phyloP scores from a whole-genome alignment of 30 jellyfish, hydroid and myxozoan species.

The Hydractinia echinata region DNA sequence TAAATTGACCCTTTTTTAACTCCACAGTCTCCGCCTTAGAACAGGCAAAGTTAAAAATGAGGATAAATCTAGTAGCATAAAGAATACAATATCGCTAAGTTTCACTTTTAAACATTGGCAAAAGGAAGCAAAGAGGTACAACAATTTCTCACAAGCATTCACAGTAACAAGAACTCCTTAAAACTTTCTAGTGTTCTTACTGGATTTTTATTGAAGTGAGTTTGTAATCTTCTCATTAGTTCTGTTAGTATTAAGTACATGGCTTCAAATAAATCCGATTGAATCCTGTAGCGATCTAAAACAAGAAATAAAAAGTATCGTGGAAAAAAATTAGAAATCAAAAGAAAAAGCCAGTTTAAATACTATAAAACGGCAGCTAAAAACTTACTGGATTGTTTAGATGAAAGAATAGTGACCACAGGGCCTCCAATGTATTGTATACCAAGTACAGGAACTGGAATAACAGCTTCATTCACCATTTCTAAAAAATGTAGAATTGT shows the following conservation, averaged over 20 bases:
- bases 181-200: constrained; percentile 8
- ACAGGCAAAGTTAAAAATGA: too few relatives aligned
- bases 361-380: not conserved
- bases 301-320: not conserved
- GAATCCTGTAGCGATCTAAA: constrained; percentile 86
- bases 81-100: too few relatives aligned
- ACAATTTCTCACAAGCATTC: not conserved
- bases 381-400: constrained; percentile 81
- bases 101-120: too few relatives aligned
- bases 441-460: constrained; percentile 92
- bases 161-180: not conserved
- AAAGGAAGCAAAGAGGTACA: too few relatives aligned
- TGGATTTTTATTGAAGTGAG: constrained; percentile 37
- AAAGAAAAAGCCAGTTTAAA: not conserved
- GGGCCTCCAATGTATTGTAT: constrained; percentile 91
- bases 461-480: constrained; percentile 75
- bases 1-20: too few relatives aligned
- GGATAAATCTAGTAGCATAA: too few relatives aligned
- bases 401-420: constrained; percentile 67
- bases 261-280: constrained; percentile 87
- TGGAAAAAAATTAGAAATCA: not conserved
- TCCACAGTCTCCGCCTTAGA: too few relatives aligned
- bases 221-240: constrained; percentile 48
- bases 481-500: constrained; percentile 29
- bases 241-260: constrained; percentile 61